A percentile compares a stretch with the other conserved stretches of the same genome.
Conservation (phyloP, 2,888 invertebrate species). For the Pardosa pseudoannulata region DNA sequence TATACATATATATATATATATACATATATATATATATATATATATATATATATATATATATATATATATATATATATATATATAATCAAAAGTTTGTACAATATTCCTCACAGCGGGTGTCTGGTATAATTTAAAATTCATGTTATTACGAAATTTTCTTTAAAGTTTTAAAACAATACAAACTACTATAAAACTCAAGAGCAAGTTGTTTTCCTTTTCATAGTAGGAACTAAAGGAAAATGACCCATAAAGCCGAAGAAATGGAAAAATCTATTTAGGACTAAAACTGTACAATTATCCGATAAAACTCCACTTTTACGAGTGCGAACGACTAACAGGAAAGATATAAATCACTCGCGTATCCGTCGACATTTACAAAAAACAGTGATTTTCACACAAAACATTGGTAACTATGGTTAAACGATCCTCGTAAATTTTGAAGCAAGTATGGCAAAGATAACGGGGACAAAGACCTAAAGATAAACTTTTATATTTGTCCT, state of each 20-base stretch:
- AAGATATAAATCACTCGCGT: constrained; percentile 39
- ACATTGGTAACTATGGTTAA: constrained; percentile 10
- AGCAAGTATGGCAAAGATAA: neutral
- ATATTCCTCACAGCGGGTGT: no score
- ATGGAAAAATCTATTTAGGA: neutral
- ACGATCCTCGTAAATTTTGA: neutral
- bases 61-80: no score
- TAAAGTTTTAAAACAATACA: no score
- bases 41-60: no score
- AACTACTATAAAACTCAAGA: no score
- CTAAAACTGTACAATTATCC: neutral
- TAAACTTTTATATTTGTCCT: constrained; percentile 1
- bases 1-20: no score
- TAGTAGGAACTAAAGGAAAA: no score
- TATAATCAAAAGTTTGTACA: no score
- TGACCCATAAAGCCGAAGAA: neutral
- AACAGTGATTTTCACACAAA: neutral
- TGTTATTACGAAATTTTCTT: no score
- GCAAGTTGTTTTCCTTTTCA: no score
- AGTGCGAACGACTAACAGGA: constrained; percentile 23
- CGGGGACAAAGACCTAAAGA: neutral
- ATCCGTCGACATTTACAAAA: neutral
- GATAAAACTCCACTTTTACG: neutral
- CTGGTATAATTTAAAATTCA: no score
- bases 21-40: no score